Conservation (phyloP, 2,113 vertebrate species). For the Heliornis fulica region DNA sequence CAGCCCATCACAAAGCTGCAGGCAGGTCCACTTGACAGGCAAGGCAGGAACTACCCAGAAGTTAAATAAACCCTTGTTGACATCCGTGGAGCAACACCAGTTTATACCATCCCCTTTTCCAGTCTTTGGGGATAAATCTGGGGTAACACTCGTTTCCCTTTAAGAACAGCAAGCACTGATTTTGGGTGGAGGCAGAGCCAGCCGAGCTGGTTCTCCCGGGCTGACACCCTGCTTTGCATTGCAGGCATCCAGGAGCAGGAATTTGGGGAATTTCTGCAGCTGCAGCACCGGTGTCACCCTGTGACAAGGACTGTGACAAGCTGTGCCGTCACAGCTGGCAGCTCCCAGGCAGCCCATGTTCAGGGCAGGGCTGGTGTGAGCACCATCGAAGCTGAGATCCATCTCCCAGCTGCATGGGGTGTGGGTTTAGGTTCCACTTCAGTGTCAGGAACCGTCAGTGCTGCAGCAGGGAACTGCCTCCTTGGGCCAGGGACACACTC, state of each 20-base stretch:
- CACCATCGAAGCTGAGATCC: rapidly evolving
- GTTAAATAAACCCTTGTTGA: background rate
- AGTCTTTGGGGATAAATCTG: background rate
- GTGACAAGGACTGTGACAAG: background rate
- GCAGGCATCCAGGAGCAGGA: background rate
- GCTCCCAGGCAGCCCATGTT: background rate
- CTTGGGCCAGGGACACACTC: background rate
- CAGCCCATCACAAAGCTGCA: background rate
- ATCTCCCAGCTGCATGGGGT: rapidly evolving
- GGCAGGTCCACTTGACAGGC: background rate
- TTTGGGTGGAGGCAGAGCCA: background rate
- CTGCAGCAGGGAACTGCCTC: background rate
- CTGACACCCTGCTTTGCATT: background rate
- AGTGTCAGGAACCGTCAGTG: background rate
- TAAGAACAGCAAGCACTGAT: background rate
- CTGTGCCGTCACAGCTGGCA: no score
- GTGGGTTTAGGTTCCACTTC: background rate
- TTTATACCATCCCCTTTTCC: background rate
- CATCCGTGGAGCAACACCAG: background rate
- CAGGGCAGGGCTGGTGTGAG: background rate
- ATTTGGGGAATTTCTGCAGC: slow-evolving; percentile 59
- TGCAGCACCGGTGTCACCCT: background rate
- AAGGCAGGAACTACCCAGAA: background rate
- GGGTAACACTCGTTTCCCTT: background rate
- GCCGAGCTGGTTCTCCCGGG: background rate